phyloP scores from a whole-genome alignment of 92 coral and sea anemone species.

The Palythoa grandis region DNA sequence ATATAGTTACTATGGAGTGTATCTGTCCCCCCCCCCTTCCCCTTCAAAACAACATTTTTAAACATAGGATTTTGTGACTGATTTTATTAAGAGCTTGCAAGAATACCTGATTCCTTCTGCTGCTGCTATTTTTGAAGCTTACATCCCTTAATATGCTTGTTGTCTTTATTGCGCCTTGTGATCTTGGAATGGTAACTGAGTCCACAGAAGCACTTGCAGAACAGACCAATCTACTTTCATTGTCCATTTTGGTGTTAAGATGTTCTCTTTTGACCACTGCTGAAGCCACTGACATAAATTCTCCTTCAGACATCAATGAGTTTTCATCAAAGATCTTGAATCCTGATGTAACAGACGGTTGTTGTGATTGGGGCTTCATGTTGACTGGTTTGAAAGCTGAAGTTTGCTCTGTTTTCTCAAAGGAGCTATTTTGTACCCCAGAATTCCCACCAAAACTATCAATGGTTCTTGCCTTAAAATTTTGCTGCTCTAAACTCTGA shows the following conservation, averaged over 20 bases:
- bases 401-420: background rate
- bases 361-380: background rate
- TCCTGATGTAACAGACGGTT: background rate
- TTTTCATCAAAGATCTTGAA: conserved; percentile 15
- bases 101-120: conserved; percentile 27
- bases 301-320: background rate
- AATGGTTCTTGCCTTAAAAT: background rate
- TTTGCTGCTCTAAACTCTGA: background rate
- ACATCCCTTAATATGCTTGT: conserved; percentile 1
- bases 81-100: background rate
- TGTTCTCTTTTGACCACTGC: background rate
- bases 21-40: too few species aligned
- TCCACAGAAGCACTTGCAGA: background rate
- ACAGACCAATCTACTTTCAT: background rate
- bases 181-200: background rate
- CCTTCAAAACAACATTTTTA: too few species aligned
- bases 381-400: conserved; percentile 33
- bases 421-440: background rate
- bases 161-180: background rate
- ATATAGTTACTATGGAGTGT: too few species aligned
- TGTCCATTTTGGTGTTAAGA: background rate
- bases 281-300: background rate
- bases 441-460: background rate
- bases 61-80: too few species aligned
- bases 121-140: background rate